Evolutionary conservation across 1,140 invertebrate species (phyloP), one percentile per base, ranked within the genome.

Genomic region (Ceratosolen solmsi): DNA sequence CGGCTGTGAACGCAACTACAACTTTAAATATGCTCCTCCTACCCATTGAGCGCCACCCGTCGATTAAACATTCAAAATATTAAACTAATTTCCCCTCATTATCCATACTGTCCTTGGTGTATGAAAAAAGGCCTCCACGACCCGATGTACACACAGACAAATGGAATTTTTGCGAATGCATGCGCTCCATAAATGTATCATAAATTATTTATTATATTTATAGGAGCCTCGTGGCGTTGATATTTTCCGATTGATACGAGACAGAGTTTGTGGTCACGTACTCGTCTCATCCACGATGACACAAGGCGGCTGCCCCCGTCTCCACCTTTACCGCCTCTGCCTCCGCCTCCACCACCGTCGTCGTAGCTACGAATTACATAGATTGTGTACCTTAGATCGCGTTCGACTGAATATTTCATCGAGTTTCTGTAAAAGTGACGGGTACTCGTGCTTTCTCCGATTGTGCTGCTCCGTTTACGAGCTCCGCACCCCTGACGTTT

Each of bases 361-460:
- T n/a, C 89, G 88, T 73, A 83, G 79, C n/a, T 38, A 82, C 86
- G 85, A 87, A 89, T 89, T 87, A 88, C 87, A 86, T 84, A n/a
- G 54, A 56, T 87, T 17, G 68, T 36, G 25, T 84, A 83, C 85
- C 87, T 89, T 88, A 89, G 84, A 86, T 88, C 85, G 58, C 74
- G 80, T 79, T 77, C 77, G 85, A 70, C 85, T 88, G 87, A 88
- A 89, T 89, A 88, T 89, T 89, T 89, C 85, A 89, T 89, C 86
- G 86, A 87, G 85, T 79, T 78, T 0, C 25, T 84, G 83, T 85
- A 84, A 71, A 79, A 74, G 60, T 27, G 27, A 13, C 41, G 5
- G 7, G 41, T 46, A 46, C 7, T 8, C 5, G 5, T 13, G 41
- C 41, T 13, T 8, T 46, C 41, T 5, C 41, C 41, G 41, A 5